A percentile compares a stretch with the other conserved stretches of the same genome.
Conservation (phyloP, 2,888 invertebrate species). For the Iselma pallidipennis region DNA sequence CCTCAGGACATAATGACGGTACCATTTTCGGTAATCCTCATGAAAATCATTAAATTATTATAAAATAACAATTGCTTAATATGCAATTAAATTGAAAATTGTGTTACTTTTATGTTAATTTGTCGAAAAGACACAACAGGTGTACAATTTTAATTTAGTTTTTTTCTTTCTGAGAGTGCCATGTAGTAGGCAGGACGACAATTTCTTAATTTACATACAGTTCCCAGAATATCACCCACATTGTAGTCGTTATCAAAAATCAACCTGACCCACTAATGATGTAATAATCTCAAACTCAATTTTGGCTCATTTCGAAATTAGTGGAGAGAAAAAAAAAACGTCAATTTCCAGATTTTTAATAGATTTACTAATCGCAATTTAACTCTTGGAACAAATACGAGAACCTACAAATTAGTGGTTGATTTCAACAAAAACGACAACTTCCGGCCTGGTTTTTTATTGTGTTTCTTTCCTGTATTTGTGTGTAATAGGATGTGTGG, state of each 20-base stretch:
- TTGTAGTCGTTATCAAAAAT: constrained; percentile 1
- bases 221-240: constrained; percentile 22
- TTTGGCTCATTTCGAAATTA: too few species aligned
- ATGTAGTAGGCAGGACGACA: constrained; percentile 13
- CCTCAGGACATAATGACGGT: constrained; percentile 13
- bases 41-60: constrained; percentile 15
- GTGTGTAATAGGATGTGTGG: neutral
- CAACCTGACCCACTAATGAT: neutral
- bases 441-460: too few species aligned
- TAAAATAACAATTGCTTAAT: constrained; percentile 23
- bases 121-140: constrained; percentile 18
- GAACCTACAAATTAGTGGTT: neutral
- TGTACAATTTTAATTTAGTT: constrained; percentile 20
- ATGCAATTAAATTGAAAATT: constrained; percentile 19
- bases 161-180: constrained; percentile 13
- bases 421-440: neutral
- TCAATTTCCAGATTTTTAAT: too few species aligned
- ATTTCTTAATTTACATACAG: constrained; percentile 14
- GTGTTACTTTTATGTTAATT: too few species aligned
- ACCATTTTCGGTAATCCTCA: constrained; percentile 13
- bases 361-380: too few species aligned
- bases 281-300: too few species aligned
- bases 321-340: too few species aligned
- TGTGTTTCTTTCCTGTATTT: neutral
- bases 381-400: too few species aligned